Conservation (phyloP, 2,797 vertebrate genomes). For the Lerista edwardsae region DNA sequence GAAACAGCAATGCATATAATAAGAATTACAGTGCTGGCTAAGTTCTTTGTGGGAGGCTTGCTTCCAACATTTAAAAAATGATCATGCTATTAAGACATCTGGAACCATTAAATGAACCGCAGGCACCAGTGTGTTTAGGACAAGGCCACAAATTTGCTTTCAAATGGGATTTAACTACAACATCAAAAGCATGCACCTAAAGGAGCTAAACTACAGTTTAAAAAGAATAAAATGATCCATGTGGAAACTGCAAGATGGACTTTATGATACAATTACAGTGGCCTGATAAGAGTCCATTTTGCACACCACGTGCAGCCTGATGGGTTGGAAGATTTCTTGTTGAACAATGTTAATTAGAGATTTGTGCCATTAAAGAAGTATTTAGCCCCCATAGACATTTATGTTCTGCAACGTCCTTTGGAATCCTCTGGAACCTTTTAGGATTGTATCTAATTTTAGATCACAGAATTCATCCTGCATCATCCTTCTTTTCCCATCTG, state of each 20-base stretch:
- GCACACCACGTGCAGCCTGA: neutral
- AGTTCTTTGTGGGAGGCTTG: neutral
- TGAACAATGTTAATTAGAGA: neutral
- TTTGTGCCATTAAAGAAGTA: neutral
- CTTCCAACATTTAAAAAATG: neutral
- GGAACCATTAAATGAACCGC: neutral
- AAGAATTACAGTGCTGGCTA: neutral
- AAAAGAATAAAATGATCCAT: neutral
- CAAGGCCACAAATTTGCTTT: neutral
- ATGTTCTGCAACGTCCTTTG: neutral
- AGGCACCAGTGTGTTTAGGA: neutral
- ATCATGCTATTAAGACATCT: neutral
- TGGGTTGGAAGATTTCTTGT: neutral
- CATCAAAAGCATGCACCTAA: neutral
- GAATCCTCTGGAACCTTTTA: no score
- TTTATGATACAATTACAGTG: slow-evolving; percentile 15
- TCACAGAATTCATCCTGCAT: neutral
- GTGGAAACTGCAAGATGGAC: neutral
- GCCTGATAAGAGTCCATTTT: neutral
- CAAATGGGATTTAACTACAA: neutral
- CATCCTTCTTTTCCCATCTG: neutral
- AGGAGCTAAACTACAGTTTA: neutral
- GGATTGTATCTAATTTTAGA: neutral
- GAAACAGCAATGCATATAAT: neutral
- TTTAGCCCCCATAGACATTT: neutral